Base-by-base conservation (phyloP, 2,113 vertebrate genomes). In the Tetrao urogallus region DNA sequence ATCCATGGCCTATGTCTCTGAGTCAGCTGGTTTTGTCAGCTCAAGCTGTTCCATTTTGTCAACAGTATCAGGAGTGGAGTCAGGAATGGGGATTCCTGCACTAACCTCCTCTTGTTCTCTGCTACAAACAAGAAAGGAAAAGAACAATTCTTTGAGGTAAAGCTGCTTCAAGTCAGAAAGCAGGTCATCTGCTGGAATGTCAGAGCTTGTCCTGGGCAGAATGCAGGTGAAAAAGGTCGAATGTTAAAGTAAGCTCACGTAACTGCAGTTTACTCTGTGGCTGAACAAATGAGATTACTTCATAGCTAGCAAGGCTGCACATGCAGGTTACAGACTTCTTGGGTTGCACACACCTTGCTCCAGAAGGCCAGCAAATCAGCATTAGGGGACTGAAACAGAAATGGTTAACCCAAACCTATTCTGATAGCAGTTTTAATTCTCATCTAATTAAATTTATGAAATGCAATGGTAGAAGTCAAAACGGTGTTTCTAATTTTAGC, bases 161-260 rank as follows among this genome's bases (percentile, higher is more conserved):
- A 88, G 47, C 40, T 79, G 76, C 81, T 66, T 83, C 18, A 76
- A 75, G 32, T 82, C 63, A 91, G 82, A 93, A 84, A 88, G 67
- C 82, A 91, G 18, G 54, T 89, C 16, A 85, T 43, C 57, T 90
- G 27, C n/a, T 94, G 89, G 76, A 96, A 85, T 95, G 95, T 84
- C 54, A 92, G 21, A 79, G 25, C 40, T 86, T 82, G 80, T 57
- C 69, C 84, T 82, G 73, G 88, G 67, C 80, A 92, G 83, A 82
- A 88, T 0, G 2, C 3, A 40, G 83, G 56, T 0, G 1, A 82
- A 54, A 66, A 72, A 40, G n/a, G 15, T 50, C 20, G 8, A 36
- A 66, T 15, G 82, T 32, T 20, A 65, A 76, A 77, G 65, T 12
- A 47, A 82, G 48, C 42, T 94, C 60, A 58, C 8, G 27, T 47